phyloP scores from a whole-genome alignment of 1,140 invertebrate genomes.

The Meloidogyne hapla region DNA sequence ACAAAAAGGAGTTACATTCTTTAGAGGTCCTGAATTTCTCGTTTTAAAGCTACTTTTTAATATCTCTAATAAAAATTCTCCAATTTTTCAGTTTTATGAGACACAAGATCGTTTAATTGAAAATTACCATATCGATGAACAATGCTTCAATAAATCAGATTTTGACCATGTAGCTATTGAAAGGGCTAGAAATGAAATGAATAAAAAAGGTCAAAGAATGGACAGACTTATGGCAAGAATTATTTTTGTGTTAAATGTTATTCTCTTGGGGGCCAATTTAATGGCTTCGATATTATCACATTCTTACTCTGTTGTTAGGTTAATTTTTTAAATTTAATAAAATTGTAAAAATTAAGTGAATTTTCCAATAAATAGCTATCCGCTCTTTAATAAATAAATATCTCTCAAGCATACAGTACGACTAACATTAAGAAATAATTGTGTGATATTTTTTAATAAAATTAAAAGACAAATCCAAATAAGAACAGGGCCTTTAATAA shows the following conservation, averaged over 20 bases:
- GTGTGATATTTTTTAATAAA: too few relatives aligned
- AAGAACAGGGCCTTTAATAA: too few relatives aligned
- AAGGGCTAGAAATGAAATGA: conserved; percentile 15
- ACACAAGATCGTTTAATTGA: conserved; percentile 37
- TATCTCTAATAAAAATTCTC: too few relatives aligned
- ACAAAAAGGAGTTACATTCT: too few relatives aligned
- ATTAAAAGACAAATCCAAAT: too few relatives aligned
- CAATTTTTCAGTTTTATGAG: conserved; percentile 42
- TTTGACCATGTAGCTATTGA: conserved; percentile 16
- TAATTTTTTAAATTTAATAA: conserved; percentile 9
- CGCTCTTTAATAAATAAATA: too few relatives aligned
- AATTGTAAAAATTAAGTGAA: not conserved
- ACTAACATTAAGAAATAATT: too few relatives aligned
- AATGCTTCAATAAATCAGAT: conserved; percentile 20
- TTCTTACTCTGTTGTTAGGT: conserved; percentile 55
- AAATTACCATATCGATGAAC: conserved; percentile 36
- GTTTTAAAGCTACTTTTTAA: too few relatives aligned
- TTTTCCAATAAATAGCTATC: too few relatives aligned
- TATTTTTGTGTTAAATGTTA: conserved; percentile 45
- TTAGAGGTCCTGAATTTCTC: too few relatives aligned
- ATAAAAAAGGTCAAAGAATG: conserved; percentile 7
- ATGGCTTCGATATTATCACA: conserved; percentile 45
- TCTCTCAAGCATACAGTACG: too few relatives aligned
- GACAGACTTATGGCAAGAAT: conserved; percentile 37
- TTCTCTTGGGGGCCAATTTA: conserved; percentile 45